Conservation (phyloP, 35 echinoderm and acorn worm genomes). For the Lytechinus pictus region DNA sequence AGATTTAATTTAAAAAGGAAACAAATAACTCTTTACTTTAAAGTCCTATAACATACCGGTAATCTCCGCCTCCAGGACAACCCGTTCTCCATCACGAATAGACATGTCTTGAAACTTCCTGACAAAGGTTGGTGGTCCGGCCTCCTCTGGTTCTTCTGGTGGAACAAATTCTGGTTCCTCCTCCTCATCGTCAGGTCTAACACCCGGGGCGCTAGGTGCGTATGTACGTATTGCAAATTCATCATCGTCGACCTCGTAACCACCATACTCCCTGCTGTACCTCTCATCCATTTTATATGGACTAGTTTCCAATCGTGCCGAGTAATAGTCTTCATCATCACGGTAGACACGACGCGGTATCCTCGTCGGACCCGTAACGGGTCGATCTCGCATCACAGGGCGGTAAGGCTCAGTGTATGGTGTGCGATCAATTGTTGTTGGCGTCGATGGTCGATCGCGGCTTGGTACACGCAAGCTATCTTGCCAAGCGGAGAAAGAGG, state of each 20-base stretch:
- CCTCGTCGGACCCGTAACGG: constrained; percentile 4
- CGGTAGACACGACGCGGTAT: constrained; percentile 46
- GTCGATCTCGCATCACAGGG: constrained; percentile 40
- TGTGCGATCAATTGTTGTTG: background rate
- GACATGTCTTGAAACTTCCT: constrained; percentile 66
- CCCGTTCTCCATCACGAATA: constrained; percentile 81
- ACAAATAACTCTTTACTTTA: too few species aligned
- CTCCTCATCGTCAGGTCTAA: background rate
- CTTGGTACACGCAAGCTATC: background rate
- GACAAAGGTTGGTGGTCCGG: constrained; percentile 74
- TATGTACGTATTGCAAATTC: constrained; percentile 14
- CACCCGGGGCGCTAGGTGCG: constrained; percentile 36
- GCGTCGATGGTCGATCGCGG: background rate
- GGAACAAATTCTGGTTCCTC: constrained; percentile 32
- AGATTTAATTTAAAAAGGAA: background rate
- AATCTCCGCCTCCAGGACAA: constrained; percentile 88
- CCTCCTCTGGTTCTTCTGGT: constrained; percentile 65
- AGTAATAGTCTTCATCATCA: constrained; percentile 49
- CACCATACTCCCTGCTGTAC: constrained; percentile 7
- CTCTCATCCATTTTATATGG: background rate
- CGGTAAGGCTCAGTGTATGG: constrained; percentile 43
- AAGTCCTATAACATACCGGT: constrained; percentile 62
- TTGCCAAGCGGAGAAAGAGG: background rate
- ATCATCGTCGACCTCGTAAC: constrained; percentile 24
- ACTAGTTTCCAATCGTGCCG: background rate